These are phyloP conservation scores for Charaxes varanes DNA, from an alignment of 1,140 invertebrate species.

Conservation along the genomic window DNA sequence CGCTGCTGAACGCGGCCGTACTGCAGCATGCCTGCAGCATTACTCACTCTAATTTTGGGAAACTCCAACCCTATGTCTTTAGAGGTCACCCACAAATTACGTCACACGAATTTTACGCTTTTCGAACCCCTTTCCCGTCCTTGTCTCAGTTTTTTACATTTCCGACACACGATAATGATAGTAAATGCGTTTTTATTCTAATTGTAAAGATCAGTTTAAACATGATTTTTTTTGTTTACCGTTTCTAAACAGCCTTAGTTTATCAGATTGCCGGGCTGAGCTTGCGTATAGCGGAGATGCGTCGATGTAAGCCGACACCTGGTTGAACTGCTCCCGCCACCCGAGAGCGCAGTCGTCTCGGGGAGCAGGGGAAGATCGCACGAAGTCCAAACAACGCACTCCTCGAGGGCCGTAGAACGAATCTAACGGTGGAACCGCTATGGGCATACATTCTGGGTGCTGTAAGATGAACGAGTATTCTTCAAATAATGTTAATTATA, in stretches of 20 bases:
- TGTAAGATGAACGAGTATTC: too few species aligned
- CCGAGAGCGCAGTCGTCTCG: conserved; percentile 81
- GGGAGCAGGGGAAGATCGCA: conserved; percentile 82
- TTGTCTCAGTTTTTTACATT: too few species aligned
- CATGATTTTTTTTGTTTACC: too few species aligned
- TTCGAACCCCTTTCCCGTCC: too few species aligned
- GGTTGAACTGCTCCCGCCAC: conserved; percentile 84
- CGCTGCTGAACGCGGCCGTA: conserved; percentile 79
- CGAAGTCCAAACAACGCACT: conserved; percentile 84
- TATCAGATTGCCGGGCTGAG: conserved; percentile 83
- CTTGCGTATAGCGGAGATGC: conserved; percentile 94
- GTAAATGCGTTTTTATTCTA: too few species aligned
- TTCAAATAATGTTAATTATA: too few species aligned
- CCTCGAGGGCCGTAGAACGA: conserved; percentile 81
- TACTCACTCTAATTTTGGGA: too few species aligned
- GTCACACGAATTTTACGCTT: too few species aligned
- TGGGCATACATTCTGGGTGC: conserved; percentile 90
- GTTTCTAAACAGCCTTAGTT: conserved; percentile 81
- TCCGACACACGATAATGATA: too few species aligned
- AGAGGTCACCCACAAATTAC: too few species aligned
- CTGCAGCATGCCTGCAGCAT: conserved; percentile 76
- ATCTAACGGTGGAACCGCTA: conserved; percentile 82
- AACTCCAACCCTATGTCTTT: too few species aligned
- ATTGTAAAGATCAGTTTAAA: too few species aligned
- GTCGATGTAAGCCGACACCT: conserved; percentile 93